Conservation (phyloP, 2,797 vertebrate species). For the Champsocephalus gunnari region DNA sequence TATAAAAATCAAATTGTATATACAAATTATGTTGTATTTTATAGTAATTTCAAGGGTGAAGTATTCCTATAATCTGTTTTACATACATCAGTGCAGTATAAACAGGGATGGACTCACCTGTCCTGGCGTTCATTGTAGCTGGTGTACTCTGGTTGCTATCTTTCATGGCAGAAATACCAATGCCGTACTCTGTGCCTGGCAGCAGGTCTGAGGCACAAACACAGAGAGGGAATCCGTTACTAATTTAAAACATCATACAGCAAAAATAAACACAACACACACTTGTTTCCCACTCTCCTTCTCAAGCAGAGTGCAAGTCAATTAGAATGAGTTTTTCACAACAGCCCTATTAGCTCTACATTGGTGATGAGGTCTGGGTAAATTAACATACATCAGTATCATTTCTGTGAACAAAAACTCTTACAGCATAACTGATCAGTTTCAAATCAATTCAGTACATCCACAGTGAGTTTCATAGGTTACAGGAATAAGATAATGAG, state of each 20-base stretch:
- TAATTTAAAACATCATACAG: conserved; percentile 12
- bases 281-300: conserved; percentile 30
- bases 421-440: conserved; percentile 44
- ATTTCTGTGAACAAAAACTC: conserved; percentile 22
- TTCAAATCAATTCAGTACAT: not conserved
- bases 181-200: conserved; percentile 96
- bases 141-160: conserved; percentile 92
- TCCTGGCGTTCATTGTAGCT: conserved; percentile 97
- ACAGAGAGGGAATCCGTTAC: not conserved
- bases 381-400: conserved; percentile 41
- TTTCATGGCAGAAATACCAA: conserved; percentile 93
- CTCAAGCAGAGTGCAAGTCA: conserved; percentile 21
- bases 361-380: conserved; percentile 29
- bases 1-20: no score
- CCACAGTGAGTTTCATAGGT: conserved; percentile 37
- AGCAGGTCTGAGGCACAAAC: conserved; percentile 86
- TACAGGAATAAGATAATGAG: conserved; percentile 46
- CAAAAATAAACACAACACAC: not conserved
- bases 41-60: no score
- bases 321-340: conserved; percentile 41
- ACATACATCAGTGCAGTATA: not conserved
- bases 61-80: conserved; percentile 4
- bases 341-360: conserved; percentile 47
- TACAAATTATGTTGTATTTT: no score
- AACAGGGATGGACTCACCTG: conserved; percentile 85